Evolutionary conservation across 2,797 vertebrate species (phyloP).

Genomic region (Pipistrellus pygmaeus): DNA sequence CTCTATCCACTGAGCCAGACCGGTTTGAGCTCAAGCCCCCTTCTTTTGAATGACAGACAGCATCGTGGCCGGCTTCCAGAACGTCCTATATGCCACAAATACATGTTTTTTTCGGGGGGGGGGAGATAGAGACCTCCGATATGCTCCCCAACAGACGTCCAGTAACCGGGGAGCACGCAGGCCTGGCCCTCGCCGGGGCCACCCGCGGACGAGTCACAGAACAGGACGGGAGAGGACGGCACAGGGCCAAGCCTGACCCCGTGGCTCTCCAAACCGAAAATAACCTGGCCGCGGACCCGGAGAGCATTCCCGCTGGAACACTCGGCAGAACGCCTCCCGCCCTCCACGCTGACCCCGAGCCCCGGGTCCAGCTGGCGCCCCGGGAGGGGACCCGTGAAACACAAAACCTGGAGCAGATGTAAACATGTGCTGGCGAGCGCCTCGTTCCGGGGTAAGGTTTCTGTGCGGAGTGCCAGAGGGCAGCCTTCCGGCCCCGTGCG

Average conservation of each 20-base stretch:
- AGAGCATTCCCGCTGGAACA: background rate
- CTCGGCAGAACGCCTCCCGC: background rate
- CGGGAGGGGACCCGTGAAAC: constrained; percentile 1
- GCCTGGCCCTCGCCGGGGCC: background rate
- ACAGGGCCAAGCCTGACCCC: background rate
- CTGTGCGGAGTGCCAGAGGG: background rate
- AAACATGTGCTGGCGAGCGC: constrained; percentile 38
- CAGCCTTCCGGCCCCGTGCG: background rate
- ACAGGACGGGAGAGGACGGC: background rate
- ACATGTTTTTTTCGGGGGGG: too few species aligned
- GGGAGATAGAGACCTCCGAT: background rate
- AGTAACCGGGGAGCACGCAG: background rate
- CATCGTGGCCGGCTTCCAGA: constrained; percentile 13
- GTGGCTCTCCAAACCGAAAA: constrained; percentile 57
- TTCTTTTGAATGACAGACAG: background rate
- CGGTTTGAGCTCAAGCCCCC: background rate
- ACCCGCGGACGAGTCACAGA: background rate
- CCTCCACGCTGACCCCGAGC: background rate
- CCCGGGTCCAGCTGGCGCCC: constrained; percentile 40
- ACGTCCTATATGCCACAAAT: background rate
- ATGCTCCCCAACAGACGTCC: background rate
- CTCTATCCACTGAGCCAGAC: too few species aligned
- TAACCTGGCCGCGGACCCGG: background rate
- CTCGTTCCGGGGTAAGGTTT: background rate
- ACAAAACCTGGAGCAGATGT: background rate